Evolutionary conservation across 2,113 vertebrate species (phyloP).

Genomic region (Suncus etruscus): DNA sequence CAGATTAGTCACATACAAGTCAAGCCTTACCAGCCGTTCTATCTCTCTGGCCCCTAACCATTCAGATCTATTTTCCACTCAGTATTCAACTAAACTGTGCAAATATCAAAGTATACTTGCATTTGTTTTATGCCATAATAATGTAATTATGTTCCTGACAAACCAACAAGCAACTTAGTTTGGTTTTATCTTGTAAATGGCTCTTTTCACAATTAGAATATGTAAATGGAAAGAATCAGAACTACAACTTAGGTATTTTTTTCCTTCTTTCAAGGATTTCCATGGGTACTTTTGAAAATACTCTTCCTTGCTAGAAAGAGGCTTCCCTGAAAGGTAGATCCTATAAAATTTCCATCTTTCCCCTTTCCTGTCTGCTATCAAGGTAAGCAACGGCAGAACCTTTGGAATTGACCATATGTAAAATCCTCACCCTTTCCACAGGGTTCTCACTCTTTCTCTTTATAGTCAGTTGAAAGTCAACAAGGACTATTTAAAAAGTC

Average conservation of each 20-base stretch:
- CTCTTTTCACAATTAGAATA: not conserved
- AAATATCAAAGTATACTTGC: too few relatives aligned
- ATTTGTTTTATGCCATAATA: not conserved
- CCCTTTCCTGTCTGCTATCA: not conserved
- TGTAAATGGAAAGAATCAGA: constrained; percentile 24
- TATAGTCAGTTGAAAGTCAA: not conserved
- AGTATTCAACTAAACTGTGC: too few relatives aligned
- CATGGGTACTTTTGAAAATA: constrained; percentile 13
- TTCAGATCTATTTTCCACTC: too few relatives aligned
- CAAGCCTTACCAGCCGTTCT: too few relatives aligned
- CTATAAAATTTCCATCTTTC: not conserved
- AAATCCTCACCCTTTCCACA: not conserved
- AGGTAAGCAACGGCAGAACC: not conserved
- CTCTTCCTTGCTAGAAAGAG: constrained; percentile 9
- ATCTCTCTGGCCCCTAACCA: too few relatives aligned
- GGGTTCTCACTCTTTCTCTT: not conserved
- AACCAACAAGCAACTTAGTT: not conserved
- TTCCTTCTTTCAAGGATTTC: constrained; percentile 12
- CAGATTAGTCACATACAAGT: too few relatives aligned
- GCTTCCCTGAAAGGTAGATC: not conserved
- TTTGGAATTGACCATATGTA: not conserved
- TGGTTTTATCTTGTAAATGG: constrained; percentile 8
- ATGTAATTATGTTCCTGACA: not conserved
- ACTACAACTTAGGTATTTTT: not conserved
- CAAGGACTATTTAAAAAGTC: too few relatives aligned